phyloP scores from a whole-genome alignment of 2,113 vertebrate genomes.

The Canis aureus region DNA sequence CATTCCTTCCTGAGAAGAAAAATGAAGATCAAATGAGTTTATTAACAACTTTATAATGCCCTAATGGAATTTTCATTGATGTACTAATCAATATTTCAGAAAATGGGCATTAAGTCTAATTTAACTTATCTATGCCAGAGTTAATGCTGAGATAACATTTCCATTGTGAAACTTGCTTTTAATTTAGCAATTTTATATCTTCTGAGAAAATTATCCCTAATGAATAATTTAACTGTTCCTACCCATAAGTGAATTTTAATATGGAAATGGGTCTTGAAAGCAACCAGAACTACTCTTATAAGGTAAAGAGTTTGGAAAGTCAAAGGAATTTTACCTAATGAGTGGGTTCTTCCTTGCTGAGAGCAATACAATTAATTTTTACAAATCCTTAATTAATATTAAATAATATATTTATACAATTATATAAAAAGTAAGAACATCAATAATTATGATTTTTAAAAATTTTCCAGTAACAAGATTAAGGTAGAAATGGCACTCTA shows the following conservation, averaged over 20 bases:
- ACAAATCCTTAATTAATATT: not conserved
- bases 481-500: not conserved
- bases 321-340: not conserved
- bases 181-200: slow-evolving; percentile 53
- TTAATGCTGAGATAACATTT: slow-evolving; percentile 48
- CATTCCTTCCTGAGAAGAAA: not conserved
- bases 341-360: not conserved
- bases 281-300: not conserved
- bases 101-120: slow-evolving; percentile 7
- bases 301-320: not conserved
- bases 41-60: not conserved
- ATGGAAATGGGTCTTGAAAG: slow-evolving; percentile 7
- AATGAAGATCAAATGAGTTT: not conserved
- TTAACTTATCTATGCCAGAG: not conserved
- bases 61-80: slow-evolving; percentile 52
- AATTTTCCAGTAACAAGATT: not conserved
- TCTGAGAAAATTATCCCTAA: not conserved
- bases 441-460: not conserved
- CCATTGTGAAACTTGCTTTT: slow-evolving; percentile 27
- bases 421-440: not conserved
- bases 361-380: slow-evolving; percentile 10
- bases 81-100: slow-evolving; percentile 8
- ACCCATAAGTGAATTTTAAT: slow-evolving; percentile 2
- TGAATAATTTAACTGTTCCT: slow-evolving; percentile 39
- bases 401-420: not conserved